Evolutionary conservation across 2,797 vertebrate genomes (phyloP).

Genomic region (Pantherophis alleghaniensis): DNA sequence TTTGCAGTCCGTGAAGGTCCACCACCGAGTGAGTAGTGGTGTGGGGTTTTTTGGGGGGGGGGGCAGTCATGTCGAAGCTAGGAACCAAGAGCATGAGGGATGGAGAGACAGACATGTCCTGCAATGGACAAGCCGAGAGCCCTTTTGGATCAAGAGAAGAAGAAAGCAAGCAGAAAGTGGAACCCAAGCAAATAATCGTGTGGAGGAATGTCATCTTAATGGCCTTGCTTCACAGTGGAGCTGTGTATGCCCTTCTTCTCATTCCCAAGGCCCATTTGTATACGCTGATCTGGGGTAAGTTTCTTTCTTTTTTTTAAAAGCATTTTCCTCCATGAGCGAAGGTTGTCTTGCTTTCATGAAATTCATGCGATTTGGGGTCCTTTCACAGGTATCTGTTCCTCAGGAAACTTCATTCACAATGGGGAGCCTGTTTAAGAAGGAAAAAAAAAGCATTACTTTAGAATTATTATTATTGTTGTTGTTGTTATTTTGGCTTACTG

Average conservation of each 20-base stretch:
- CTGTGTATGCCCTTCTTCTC: slow-evolving; percentile 68
- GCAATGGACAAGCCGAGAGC: not conserved
- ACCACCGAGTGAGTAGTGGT: not conserved
- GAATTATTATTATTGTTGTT: not conserved
- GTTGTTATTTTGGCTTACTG: not conserved
- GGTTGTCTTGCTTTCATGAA: not conserved
- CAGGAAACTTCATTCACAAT: not conserved
- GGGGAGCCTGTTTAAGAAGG: not conserved
- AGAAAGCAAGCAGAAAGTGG: slow-evolving; percentile 4
- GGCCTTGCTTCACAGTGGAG: slow-evolving; percentile 69
- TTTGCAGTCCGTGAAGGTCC: not conserved
- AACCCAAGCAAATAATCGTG: slow-evolving; percentile 57
- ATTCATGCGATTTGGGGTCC: not conserved
- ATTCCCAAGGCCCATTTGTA: slow-evolving; percentile 67
- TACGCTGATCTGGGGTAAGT: slow-evolving; percentile 76
- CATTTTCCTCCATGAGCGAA: no score
- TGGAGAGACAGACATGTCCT: not conserved
- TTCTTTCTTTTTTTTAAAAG: not conserved
- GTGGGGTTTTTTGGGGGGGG: not conserved
- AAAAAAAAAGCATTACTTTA: not conserved
- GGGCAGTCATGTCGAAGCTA: slow-evolving; percentile 33
- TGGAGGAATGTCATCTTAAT: slow-evolving; percentile 74
- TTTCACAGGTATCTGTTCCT: not conserved
- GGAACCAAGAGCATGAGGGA: not conserved
- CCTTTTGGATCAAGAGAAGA: not conserved